Percentiles rank a stretch among this genome's conserved stretches.
phyloP scores from a whole-genome alignment of 2,888 invertebrate genomes.

The Strigamia maritima region DNA sequence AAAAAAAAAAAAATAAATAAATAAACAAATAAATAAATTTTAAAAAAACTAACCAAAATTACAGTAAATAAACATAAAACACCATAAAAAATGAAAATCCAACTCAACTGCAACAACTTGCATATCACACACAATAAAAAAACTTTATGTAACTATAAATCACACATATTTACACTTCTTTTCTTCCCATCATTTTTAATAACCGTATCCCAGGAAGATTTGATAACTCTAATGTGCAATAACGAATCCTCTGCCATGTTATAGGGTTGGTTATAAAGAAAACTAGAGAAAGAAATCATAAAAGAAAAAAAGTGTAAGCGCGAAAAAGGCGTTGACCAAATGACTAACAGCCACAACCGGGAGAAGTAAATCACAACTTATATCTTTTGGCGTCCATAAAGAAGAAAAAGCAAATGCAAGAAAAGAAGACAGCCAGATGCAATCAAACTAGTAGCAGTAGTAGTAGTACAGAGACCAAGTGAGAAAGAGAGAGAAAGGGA shows the following conservation, averaged over 20 bases:
- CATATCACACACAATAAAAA: slow-evolving; percentile 1
- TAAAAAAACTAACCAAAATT: background rate
- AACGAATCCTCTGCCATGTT: slow-evolving; percentile 1
- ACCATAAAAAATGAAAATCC: background rate
- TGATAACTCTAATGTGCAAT: slow-evolving; percentile 14
- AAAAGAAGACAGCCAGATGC: slow-evolving; percentile 28
- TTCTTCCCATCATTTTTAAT: slow-evolving; percentile 12
- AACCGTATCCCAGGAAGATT: background rate
- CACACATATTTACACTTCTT: background rate
- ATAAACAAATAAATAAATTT: too few species aligned
- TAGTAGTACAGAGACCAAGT: background rate
- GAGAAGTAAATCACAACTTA: slow-evolving; percentile 31
- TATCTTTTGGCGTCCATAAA: slow-evolving; percentile 31
- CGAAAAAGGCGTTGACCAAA: slow-evolving; percentile 25
- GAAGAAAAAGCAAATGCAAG: slow-evolving; percentile 30
- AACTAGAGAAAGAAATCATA: slow-evolving; percentile 1
- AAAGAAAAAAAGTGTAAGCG: background rate
- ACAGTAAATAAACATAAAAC: background rate
- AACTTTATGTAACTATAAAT: slow-evolving; percentile 24
- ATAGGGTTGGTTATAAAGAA: background rate
- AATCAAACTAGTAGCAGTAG: slow-evolving; percentile 10
- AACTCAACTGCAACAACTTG: background rate
- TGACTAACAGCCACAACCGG: slow-evolving; percentile 31
- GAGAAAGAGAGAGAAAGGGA: slow-evolving; percentile 7
- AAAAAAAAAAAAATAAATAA: background rate